Percentiles rank a stretch among this genome's conserved stretches.
Evolutionary conservation across 2,797 vertebrate genomes (phyloP).

Genomic region (Neomorphus geoffroyi): DNA sequence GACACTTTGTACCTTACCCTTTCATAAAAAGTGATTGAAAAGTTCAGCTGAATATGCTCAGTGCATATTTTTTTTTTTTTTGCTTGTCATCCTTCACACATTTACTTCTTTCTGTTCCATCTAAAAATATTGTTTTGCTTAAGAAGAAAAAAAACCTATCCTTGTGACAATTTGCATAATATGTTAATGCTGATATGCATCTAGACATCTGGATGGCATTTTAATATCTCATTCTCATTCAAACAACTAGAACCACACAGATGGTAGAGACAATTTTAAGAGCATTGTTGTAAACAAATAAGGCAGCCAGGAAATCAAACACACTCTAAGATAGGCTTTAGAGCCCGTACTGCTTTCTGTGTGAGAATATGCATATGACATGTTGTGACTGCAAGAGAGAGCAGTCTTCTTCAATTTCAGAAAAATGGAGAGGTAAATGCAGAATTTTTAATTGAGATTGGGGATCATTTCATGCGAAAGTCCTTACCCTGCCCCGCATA

Average conservation of each 20-base stretch:
- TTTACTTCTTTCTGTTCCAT: slow-evolving; percentile 62
- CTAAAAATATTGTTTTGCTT: slow-evolving; percentile 76
- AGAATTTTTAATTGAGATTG: neutral
- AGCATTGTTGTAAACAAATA: slow-evolving; percentile 82
- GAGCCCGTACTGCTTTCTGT: slow-evolving; percentile 23
- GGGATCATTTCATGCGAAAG: neutral
- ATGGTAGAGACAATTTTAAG: slow-evolving; percentile 80
- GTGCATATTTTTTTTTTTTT: neutral
- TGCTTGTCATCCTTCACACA: slow-evolving; percentile 56
- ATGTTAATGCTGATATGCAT: slow-evolving; percentile 75
- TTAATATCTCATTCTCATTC: slow-evolving; percentile 83
- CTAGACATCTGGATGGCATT: slow-evolving; percentile 84
- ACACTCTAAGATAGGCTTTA: slow-evolving; percentile 34
- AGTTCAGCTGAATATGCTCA: slow-evolving; percentile 41
- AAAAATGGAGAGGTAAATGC: neutral
- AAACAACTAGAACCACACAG: slow-evolving; percentile 79
- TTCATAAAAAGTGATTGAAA: slow-evolving; percentile 48
- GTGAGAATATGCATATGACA: slow-evolving; percentile 7
- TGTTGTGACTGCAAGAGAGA: slow-evolving; percentile 50
- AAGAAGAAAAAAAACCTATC: slow-evolving; percentile 45
- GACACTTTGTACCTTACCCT: neutral
- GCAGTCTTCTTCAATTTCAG: slow-evolving; percentile 29
- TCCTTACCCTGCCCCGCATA: neutral
- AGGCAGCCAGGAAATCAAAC: slow-evolving; percentile 81
- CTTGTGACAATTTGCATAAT: slow-evolving; percentile 77